phyloP scores from a whole-genome alignment of 2,888 invertebrate species.

The Ametastegia equiseti region DNA sequence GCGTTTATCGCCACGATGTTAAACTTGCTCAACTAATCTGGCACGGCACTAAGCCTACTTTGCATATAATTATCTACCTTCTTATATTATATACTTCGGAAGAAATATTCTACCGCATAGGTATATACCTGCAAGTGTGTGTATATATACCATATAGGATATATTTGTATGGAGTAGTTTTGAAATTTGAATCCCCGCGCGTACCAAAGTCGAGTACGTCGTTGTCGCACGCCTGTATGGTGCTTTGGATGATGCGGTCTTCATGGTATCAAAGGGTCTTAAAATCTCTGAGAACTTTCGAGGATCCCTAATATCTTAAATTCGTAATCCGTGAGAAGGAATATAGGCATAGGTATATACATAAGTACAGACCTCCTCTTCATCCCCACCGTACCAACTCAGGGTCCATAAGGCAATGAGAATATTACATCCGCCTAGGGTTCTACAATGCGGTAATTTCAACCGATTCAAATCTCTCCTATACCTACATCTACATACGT shows the following conservation, averaged over 20 bases:
- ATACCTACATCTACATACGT: too few species aligned
- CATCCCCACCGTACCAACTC: background rate
- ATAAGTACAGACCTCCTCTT: too few species aligned
- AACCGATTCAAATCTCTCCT: background rate
- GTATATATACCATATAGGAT: background rate
- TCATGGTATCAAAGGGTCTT: background rate
- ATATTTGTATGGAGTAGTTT: too few species aligned
- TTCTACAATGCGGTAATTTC: background rate
- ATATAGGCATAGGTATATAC: too few species aligned
- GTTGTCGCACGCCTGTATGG: background rate
- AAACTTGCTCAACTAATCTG: constrained; percentile 27
- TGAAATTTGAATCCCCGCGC: too few species aligned
- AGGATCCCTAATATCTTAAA: background rate
- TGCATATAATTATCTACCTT: constrained; percentile 31
- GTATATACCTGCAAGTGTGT: background rate
- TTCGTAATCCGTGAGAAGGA: constrained; percentile 28
- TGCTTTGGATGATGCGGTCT: too few species aligned
- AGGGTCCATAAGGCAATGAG: background rate
- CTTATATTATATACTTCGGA: background rate
- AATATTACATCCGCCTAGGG: constrained; percentile 33
- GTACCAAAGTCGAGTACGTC: too few species aligned
- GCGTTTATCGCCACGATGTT: background rate
- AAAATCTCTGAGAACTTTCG: constrained; percentile 8
- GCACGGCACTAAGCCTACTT: constrained; percentile 38
- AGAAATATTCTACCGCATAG: constrained; percentile 18